A percentile compares a stretch with the other conserved stretches of the same genome.
Evolutionary conservation across 2,888 invertebrate species (phyloP).

Genomic region (Deladenus siricidicola): DNA sequence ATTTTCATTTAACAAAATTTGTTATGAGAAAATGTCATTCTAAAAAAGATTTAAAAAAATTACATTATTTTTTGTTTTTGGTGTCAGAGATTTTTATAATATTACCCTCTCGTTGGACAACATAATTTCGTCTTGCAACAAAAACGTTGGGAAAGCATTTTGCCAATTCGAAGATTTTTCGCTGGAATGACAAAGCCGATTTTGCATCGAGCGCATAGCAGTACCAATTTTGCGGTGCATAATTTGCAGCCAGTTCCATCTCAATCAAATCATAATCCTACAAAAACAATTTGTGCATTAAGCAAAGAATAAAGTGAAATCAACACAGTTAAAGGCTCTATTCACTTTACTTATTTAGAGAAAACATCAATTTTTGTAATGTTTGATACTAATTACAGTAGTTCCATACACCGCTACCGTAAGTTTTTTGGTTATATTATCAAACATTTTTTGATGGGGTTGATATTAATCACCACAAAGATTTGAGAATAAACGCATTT

Average conservation of each 20-base stretch:
- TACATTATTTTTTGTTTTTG: too few relatives aligned
- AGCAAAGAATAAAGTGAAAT: too few relatives aligned
- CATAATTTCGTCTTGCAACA: not conserved
- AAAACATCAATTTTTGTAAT: too few relatives aligned
- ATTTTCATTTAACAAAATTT: not conserved
- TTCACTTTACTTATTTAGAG: too few relatives aligned
- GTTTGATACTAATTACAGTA: too few relatives aligned
- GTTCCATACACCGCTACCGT: too few relatives aligned
- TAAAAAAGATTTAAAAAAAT: not conserved
- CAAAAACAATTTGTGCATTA: not conserved
- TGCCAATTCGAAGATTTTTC: constrained; percentile 2
- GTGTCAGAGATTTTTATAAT: too few relatives aligned
- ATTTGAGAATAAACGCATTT: too few relatives aligned
- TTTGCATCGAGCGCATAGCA: constrained; percentile 11
- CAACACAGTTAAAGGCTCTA: too few relatives aligned
- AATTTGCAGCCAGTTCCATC: constrained; percentile 9
- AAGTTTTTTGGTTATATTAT: too few relatives aligned
- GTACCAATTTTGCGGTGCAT: constrained; percentile 16
- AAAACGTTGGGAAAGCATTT: constrained; percentile 5
- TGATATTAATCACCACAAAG: too few relatives aligned
- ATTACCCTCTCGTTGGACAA: not conserved
- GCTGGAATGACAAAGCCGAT: not conserved
- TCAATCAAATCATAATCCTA: constrained; percentile 12
- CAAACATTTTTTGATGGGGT: too few relatives aligned
- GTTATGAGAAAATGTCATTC: not conserved